Evolutionary conservation across 2,113 vertebrate genomes (phyloP).

Genomic region (Melierax canorus): DNA sequence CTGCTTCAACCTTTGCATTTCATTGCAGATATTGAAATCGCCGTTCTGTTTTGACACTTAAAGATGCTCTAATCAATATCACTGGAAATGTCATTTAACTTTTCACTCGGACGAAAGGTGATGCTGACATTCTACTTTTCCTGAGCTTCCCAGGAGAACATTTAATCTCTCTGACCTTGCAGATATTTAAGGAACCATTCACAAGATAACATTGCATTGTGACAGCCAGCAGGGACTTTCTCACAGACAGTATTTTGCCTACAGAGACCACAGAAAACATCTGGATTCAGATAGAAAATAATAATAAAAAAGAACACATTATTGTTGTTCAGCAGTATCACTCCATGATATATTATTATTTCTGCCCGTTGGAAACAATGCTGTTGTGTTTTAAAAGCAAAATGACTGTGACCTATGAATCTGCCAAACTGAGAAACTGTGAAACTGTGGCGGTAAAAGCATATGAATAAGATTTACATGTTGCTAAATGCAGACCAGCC

Average conservation of each 20-base stretch:
- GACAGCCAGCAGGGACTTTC: slow-evolving; percentile 48
- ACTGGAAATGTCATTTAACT: slow-evolving; percentile 67
- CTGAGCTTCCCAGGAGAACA: slow-evolving; percentile 49
- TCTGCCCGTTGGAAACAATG: neutral
- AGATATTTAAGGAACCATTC: slow-evolving; percentile 65
- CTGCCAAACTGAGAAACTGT: neutral
- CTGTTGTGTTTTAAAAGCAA: neutral
- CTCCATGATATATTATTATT: neutral
- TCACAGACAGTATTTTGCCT: slow-evolving; percentile 42
- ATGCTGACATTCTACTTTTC: slow-evolving; percentile 70
- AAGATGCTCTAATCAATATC: slow-evolving; percentile 49
- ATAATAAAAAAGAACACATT: neutral
- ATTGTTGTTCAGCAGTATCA: neutral
- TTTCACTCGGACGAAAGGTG: slow-evolving; percentile 45
- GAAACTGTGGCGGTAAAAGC: neutral
- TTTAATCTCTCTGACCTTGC: slow-evolving; percentile 69
- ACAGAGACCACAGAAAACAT: slow-evolving; percentile 14
- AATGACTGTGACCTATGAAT: neutral
- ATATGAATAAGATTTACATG: neutral
- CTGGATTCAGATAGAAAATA: slow-evolving; percentile 18
- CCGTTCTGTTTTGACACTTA: slow-evolving; percentile 23
- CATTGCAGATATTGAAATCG: slow-evolving; percentile 25
- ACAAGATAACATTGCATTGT: slow-evolving; percentile 31
- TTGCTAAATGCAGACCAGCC: neutral
- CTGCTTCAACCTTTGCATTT: neutral